Percentiles rank a stretch among this genome's conserved stretches.
Conservation (phyloP, 2,888 invertebrate genomes). For the Leptothorax acervorum region DNA sequence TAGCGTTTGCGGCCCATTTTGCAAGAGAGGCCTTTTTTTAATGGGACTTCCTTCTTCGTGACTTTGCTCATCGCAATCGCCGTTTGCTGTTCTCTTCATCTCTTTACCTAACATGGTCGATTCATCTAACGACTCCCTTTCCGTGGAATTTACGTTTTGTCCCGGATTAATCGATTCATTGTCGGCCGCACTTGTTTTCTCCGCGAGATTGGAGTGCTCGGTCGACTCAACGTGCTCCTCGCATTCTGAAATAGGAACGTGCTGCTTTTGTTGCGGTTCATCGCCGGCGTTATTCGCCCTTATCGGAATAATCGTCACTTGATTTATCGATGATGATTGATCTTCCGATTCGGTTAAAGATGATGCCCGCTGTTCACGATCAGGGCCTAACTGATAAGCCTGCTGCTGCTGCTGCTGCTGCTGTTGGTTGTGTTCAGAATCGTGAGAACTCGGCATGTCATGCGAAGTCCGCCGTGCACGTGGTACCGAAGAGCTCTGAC, state of each 20-base stretch:
- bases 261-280: conserved; percentile 60
- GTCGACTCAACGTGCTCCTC: conserved; percentile 65
- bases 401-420: conserved; percentile 30
- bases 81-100: conserved; percentile 76
- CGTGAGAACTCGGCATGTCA: conserved; percentile 53
- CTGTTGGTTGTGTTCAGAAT: conserved; percentile 46
- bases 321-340: conserved; percentile 45
- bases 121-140: conserved; percentile 79
- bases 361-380: conserved; percentile 52
- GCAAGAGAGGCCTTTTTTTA: conserved; percentile 72
- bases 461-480: conserved; percentile 52
- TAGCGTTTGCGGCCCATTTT: conserved; percentile 76
- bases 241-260: conserved; percentile 66
- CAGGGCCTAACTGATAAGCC: conserved; percentile 36
- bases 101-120: conserved; percentile 73
- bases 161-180: conserved; percentile 52
- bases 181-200: conserved; percentile 58
- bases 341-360: conserved; percentile 50
- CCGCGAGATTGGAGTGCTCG: conserved; percentile 56
- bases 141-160: conserved; percentile 63
- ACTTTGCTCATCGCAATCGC: conserved; percentile 71
- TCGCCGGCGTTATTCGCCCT: conserved; percentile 44
- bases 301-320: conserved; percentile 58
- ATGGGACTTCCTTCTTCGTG: conserved; percentile 62
- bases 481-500: conserved; percentile 19